These are phyloP conservation scores for Hypsibius dujardini DNA, from an alignment of 1,140 invertebrate species.

Conservation along the genomic window DNA sequence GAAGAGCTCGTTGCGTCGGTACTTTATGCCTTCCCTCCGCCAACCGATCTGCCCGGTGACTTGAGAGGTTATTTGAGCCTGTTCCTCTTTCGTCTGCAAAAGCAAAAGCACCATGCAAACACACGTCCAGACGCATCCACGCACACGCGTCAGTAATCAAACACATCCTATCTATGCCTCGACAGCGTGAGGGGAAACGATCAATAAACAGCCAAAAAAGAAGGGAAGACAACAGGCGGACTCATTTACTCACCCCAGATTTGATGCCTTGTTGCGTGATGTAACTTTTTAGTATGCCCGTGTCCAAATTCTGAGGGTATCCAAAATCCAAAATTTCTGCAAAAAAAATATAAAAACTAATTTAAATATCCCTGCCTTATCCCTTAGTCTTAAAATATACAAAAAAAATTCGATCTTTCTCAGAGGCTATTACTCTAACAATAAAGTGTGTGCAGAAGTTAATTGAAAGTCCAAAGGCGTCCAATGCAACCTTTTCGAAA, in stretches of 20 bases:
- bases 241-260: slow-evolving; percentile 41
- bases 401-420: too few species aligned
- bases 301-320: slow-evolving; percentile 98
- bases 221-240: background rate
- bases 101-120: slow-evolving; percentile 17
- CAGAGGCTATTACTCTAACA: background rate
- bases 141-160: background rate
- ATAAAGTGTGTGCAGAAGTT: background rate
- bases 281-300: slow-evolving; percentile 94
- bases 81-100: slow-evolving; percentile 86
- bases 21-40: slow-evolving; percentile 97
- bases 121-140: background rate
- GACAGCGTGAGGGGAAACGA: background rate
- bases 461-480: too few species aligned
- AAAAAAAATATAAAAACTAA: slow-evolving; percentile 28
- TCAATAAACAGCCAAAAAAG: background rate
- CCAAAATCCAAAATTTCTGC: slow-evolving; percentile 97
- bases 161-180: background rate
- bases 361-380: background rate
- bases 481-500: too few species aligned
- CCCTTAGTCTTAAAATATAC: too few species aligned
- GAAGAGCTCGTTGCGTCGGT: slow-evolving; percentile 93
- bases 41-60: slow-evolving; percentile 99
- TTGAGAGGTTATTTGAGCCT: slow-evolving; percentile 97
- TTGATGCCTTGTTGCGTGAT: slow-evolving; percentile 99